Evolutionary conservation across 2,888 invertebrate species (phyloP).

Genomic region (Hypselothyrea guttata): DNA sequence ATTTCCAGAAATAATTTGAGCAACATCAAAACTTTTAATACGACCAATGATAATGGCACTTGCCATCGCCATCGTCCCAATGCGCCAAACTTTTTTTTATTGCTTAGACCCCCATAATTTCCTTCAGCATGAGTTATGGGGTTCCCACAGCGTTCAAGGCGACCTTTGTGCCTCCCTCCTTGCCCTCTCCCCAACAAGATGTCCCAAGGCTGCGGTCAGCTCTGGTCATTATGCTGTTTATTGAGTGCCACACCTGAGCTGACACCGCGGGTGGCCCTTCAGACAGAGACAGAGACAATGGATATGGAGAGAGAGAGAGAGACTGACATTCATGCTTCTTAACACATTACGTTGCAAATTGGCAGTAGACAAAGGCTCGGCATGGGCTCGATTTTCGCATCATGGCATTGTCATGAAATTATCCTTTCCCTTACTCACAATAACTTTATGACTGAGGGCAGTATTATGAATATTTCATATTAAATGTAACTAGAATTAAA

Average conservation of each 20-base stretch:
- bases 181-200: background rate
- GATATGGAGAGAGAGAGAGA: background rate
- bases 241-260: constrained; percentile 67
- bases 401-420: constrained; percentile 27
- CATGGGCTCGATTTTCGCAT: constrained; percentile 13
- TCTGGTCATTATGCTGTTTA: constrained; percentile 67
- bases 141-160: constrained; percentile 34
- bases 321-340: background rate
- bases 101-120: constrained; percentile 63
- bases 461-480: constrained; percentile 2
- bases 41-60: constrained; percentile 72
- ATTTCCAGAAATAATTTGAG: constrained; percentile 76
- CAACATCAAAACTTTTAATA: constrained; percentile 79
- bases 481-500: too few species aligned
- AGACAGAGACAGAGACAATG: background rate
- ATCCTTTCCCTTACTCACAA: constrained; percentile 18
- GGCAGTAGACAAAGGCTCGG: constrained; percentile 37
- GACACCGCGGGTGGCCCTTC: constrained; percentile 30
- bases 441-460: background rate
- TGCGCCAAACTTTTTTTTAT: constrained; percentile 58
- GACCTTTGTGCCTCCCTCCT: constrained; percentile 34
- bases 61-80: constrained; percentile 15
- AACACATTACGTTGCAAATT: constrained; percentile 46
- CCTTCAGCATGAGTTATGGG: constrained; percentile 68
- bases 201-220: constrained; percentile 52